Evolutionary conservation across 1,140 invertebrate genomes (phyloP).

Genomic region (Drosophila nasuta): DNA sequence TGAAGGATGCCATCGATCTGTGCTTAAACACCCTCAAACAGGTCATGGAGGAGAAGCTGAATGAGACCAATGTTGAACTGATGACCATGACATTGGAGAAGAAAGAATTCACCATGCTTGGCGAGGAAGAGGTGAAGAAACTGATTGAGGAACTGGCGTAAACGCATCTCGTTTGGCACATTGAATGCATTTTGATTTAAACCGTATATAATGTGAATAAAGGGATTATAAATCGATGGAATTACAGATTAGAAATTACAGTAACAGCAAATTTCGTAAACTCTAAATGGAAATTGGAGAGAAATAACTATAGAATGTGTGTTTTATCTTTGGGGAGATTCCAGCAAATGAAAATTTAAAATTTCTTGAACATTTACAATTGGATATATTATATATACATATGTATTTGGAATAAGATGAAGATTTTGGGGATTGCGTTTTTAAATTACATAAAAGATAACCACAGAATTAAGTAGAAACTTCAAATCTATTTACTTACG

Average conservation of each 20-base stretch:
- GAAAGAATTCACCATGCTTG: constrained; percentile 94
- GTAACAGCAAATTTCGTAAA: not conserved
- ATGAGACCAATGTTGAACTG: constrained; percentile 98
- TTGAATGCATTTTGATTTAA: constrained; percentile 43
- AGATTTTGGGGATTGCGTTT: no score
- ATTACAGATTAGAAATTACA: constrained; percentile 10
- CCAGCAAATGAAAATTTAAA: no score
- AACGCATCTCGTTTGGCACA: constrained; percentile 24
- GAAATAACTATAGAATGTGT: no score
- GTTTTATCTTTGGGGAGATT: no score
- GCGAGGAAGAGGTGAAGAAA: constrained; percentile 95
- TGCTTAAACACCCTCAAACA: constrained; percentile 98
- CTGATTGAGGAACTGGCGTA: constrained; percentile 87
- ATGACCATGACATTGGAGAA: constrained; percentile 95
- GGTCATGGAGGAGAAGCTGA: constrained; percentile 99
- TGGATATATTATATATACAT: no score
- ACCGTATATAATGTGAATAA: constrained; percentile 64
- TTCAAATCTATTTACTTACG: no score
- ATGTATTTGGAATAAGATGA: no score
- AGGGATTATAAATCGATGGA: constrained; percentile 69
- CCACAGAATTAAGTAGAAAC: no score
- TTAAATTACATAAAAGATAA: no score
- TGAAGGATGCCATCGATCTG: constrained; percentile 97
- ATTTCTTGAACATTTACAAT: no score
- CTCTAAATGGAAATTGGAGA: not conserved